phyloP scores from a whole-genome alignment of 2,888 invertebrate species.

The Argynnis bischoffii region DNA sequence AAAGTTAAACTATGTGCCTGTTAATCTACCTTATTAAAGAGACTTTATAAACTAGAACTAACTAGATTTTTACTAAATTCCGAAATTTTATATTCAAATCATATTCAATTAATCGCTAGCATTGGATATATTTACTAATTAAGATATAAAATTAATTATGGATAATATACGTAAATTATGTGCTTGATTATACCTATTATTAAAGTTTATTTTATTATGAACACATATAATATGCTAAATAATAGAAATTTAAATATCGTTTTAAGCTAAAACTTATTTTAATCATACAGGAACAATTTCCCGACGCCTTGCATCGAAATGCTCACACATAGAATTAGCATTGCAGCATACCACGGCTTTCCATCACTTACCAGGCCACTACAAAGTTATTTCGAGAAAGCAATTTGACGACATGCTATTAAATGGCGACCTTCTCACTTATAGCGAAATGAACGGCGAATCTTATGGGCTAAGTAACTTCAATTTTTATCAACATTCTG shows the following conservation, averaged over 20 bases:
- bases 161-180: no score
- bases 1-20: slow-evolving; percentile 7
- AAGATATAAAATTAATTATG: no score
- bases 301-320: slow-evolving; percentile 62
- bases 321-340: slow-evolving; percentile 57
- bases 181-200: no score
- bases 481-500: background rate
- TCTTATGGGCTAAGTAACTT: slow-evolving; percentile 71
- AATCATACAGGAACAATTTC: slow-evolving; percentile 55
- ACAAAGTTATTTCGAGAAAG: slow-evolving; percentile 53
- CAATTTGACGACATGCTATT: slow-evolving; percentile 72
- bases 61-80: no score
- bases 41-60: no score
- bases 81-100: no score
- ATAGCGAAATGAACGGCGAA: slow-evolving; percentile 67
- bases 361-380: slow-evolving; percentile 54
- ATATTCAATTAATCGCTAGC: no score
- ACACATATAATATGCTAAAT: background rate
- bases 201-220: no score
- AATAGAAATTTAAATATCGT: background rate
- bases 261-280: background rate
- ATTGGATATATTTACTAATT: no score
- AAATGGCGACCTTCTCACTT: slow-evolving; percentile 69
- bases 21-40: background rate
- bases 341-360: slow-evolving; percentile 64